phyloP scores from a whole-genome alignment of 2,797 vertebrate genomes.

The Rhabdophis nuchalis region DNA sequence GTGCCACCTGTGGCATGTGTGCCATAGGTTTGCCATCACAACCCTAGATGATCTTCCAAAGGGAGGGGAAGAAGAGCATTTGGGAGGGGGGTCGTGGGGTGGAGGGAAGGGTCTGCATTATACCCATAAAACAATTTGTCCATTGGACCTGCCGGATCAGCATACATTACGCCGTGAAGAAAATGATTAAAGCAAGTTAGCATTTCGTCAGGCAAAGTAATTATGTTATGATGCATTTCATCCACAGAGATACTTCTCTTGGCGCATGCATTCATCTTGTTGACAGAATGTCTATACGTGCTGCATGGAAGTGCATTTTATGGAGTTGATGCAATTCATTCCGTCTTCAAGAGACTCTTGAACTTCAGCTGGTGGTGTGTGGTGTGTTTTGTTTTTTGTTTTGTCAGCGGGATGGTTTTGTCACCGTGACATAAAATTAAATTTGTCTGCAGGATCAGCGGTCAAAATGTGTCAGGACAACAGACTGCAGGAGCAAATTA shows the following conservation, averaged over 20 bases:
- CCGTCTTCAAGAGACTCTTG: constrained; percentile 58
- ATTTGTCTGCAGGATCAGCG: background rate
- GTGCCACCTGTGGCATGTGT: too few relatives aligned
- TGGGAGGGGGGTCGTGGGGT: background rate
- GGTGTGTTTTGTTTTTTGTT: constrained; percentile 13
- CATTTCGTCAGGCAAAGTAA: constrained; percentile 68
- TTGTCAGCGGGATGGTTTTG: constrained; percentile 44
- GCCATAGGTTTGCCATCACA: too few relatives aligned
- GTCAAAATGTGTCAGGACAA: constrained; percentile 8
- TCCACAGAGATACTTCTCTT: constrained; percentile 61
- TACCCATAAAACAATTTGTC: constrained; percentile 74
- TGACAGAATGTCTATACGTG: constrained; percentile 70
- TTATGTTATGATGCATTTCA: constrained; percentile 71
- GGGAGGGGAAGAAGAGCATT: too few relatives aligned
- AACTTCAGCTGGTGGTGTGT: constrained; percentile 26
- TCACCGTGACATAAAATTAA: constrained; percentile 39
- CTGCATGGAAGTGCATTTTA: constrained; percentile 59
- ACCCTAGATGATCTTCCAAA: too few relatives aligned
- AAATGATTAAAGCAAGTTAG: constrained; percentile 70
- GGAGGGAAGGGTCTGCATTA: constrained; percentile 48
- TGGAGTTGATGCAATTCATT: constrained; percentile 64
- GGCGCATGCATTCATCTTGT: constrained; percentile 68
- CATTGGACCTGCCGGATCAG: constrained; percentile 72
- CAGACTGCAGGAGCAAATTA: constrained; percentile 4
- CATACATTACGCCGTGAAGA: constrained; percentile 63